Evolutionary conservation across 2,113 vertebrate genomes (phyloP).

Genomic region (Rhadina sibilatrix): DNA sequence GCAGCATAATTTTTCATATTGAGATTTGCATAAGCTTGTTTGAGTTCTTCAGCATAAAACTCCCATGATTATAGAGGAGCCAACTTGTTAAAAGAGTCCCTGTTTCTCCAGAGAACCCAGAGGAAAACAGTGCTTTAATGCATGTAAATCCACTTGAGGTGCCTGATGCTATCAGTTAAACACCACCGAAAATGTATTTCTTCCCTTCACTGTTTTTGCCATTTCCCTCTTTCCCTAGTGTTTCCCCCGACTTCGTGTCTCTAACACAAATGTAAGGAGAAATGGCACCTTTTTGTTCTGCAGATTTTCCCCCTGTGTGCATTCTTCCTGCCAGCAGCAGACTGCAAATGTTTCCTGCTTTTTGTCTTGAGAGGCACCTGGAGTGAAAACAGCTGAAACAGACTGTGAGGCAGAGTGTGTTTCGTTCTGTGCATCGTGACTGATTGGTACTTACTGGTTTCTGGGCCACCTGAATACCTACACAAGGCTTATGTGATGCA

Average conservation of each 20-base stretch:
- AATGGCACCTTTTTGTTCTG: background rate
- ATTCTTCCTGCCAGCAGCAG: background rate
- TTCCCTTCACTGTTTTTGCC: background rate
- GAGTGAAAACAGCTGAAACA: background rate
- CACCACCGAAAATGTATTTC: background rate
- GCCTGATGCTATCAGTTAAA: background rate
- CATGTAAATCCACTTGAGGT: background rate
- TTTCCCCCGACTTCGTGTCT: background rate
- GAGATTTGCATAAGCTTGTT: constrained; percentile 14
- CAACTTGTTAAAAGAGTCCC: background rate
- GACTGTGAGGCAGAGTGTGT: background rate
- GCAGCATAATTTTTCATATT: background rate
- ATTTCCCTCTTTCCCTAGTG: background rate
- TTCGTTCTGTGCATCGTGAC: background rate
- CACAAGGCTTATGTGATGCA: background rate
- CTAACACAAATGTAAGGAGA: background rate
- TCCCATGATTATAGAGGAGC: background rate
- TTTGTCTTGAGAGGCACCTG: background rate
- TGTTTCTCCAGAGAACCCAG: background rate
- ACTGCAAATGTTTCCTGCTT: constrained; percentile 1
- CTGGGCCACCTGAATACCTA: background rate
- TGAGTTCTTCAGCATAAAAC: constrained; percentile 2
- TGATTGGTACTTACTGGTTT: background rate
- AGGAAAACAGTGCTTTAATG: background rate
- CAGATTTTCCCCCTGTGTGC: background rate